These are phyloP conservation scores for Tethya wilhelma DNA, from an alignment of 37 sponge, comb jelly and placozoan species.

Conservation along the genomic window DNA sequence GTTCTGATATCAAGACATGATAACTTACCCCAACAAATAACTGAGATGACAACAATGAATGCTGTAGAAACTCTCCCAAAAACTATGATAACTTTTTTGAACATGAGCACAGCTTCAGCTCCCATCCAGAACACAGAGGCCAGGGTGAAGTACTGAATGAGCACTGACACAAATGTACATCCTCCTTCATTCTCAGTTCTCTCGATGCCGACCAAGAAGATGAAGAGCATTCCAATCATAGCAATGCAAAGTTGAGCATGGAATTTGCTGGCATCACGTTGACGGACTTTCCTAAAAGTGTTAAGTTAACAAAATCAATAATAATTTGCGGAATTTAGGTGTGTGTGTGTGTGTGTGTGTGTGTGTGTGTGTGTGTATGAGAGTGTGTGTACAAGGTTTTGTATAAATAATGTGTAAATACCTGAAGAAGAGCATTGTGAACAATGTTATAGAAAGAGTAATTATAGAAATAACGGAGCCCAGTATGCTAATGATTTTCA, in stretches of 20 bases:
- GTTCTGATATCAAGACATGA: too few species aligned
- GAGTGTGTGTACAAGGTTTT: too few species aligned
- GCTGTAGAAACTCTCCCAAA: slow-evolving; percentile 28
- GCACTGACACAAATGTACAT: slow-evolving; percentile 41
- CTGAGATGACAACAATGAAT: slow-evolving; percentile 28
- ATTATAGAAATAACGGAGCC: slow-evolving; percentile 47
- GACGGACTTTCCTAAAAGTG: slow-evolving; percentile 60
- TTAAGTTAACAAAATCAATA: too few species aligned
- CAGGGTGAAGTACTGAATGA: slow-evolving; percentile 64
- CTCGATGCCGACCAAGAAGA: slow-evolving; percentile 59
- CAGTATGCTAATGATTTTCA: slow-evolving; percentile 30
- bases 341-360: too few species aligned
- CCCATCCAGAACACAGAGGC: slow-evolving; percentile 74
- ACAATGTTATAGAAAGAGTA: slow-evolving; percentile 41
- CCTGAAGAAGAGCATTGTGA: slow-evolving; percentile 53
- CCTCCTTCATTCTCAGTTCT: slow-evolving; percentile 31
- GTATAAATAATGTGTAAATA: too few species aligned
- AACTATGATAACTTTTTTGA: slow-evolving; percentile 59
- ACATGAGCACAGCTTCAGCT: slow-evolving; percentile 72
- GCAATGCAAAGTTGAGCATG: slow-evolving; percentile 65
- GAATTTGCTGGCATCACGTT: slow-evolving; percentile 56
- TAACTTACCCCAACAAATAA: slow-evolving; percentile 71
- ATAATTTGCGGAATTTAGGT: not conserved
- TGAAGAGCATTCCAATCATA: slow-evolving; percentile 45
- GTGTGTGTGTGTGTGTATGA: too few species aligned